Conservation (phyloP, 2,113 vertebrate species). For the Genyomyrus donnyi region DNA sequence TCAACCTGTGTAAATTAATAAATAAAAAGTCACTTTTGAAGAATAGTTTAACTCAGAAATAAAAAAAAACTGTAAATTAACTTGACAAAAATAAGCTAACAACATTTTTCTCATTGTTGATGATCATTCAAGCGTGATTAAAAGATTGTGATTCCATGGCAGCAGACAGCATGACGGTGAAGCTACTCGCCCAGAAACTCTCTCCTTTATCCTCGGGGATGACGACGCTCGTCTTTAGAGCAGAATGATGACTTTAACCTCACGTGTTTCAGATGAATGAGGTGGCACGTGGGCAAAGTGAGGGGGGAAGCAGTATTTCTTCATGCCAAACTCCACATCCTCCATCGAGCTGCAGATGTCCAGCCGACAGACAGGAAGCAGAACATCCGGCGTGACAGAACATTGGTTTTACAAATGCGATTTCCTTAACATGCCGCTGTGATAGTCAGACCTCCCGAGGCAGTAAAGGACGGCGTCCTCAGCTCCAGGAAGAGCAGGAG, state of each 20-base stretch:
- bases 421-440: neutral
- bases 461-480: neutral
- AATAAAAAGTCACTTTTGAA: neutral
- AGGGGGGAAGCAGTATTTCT: neutral
- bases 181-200: neutral
- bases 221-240: neutral
- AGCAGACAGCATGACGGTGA: neutral
- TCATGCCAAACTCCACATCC: neutral
- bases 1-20: neutral
- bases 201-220: neutral
- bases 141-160: neutral
- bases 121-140: neutral
- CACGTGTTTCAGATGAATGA: neutral
- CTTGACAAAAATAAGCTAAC: neutral
- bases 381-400: neutral
- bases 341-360: neutral
- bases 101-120: neutral
- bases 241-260: neutral
- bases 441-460: neutral
- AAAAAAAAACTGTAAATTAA: neutral
- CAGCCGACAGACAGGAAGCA: neutral
- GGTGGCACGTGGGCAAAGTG: neutral
- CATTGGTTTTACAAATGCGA: neutral
- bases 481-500: neutral
- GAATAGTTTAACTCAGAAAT: neutral